Evolutionary conservation across 2,113 vertebrate genomes (phyloP).

Genomic region (Sphyrna mokarran): DNA sequence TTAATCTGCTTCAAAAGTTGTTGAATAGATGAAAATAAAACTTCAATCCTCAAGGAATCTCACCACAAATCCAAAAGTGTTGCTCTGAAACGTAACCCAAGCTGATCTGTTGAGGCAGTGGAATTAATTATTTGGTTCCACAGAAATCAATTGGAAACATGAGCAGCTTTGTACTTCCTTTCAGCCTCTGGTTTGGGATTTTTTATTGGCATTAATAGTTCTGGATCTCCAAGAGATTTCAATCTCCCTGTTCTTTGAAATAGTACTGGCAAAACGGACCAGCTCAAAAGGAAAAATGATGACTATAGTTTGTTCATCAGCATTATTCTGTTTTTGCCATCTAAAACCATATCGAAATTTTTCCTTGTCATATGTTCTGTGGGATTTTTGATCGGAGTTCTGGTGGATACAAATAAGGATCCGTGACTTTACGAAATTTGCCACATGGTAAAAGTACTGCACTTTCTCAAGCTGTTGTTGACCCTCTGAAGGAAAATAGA

Average conservation of each 20-base stretch:
- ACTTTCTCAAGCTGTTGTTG: neutral
- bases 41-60: neutral
- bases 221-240: neutral
- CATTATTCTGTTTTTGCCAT: neutral
- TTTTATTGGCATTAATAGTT: neutral
- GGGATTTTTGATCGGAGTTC: neutral
- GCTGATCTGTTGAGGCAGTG: neutral
- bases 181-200: neutral
- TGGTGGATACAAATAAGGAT: too few species aligned
- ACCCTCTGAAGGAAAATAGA: neutral
- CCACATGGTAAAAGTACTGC: neutral
- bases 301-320: neutral
- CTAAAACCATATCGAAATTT: neutral
- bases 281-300: neutral
- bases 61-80: neutral
- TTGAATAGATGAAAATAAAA: neutral
- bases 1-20: neutral
- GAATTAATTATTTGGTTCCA: neutral
- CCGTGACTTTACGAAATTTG: too few species aligned
- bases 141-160: neutral
- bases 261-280: neutral
- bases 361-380: neutral
- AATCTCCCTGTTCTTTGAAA: neutral
- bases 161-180: neutral
- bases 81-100: neutral